Base-by-base conservation (phyloP, 35 echinoderm and acorn worm genomes). In the Chiridota heheva region DNA sequence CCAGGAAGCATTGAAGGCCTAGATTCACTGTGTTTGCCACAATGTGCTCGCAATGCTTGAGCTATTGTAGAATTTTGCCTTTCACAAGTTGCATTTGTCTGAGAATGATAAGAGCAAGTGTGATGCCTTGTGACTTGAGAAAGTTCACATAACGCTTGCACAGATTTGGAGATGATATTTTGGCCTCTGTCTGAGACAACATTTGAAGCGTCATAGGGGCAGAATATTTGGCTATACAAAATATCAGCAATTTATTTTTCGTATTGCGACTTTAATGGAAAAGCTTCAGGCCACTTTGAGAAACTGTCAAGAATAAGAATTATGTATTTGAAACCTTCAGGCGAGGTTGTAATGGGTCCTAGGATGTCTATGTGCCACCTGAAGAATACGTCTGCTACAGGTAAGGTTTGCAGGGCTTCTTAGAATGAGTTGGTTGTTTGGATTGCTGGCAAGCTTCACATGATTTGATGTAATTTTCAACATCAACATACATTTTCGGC, bases 401-500 rank as follows among this genome's bases (percentile, higher is more conserved):
- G 69, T 7, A 85, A 38, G 30, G 82, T 68, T 33, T 41, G 43
- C 12, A 75, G 68, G 6, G 82, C 69, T 72, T 42, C 37, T 61
- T 42, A 26, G 67, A 73, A 75, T 85, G 70, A 36, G 46, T 43
- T 20, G 56, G 20, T 47, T 37, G 69, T 42, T 86, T 86, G 30
- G 72, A 22, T 16, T 63, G 41, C 30, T 77, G 84, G 34, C 84
- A 86, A 25, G 56, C 47, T 43, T 63, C 72, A 87, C 72, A 87
- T 49, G 84, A 68, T 18, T 46, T 77, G 22, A 78, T 73, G 78
- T 87, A 87, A 13, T 1, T 15, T 69, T 77, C 84, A 0, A 87
- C 73, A 56, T 87, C 59, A 16, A 73, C 74, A 87, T 78, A 87
- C 84, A 87, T 87, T 44, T 44, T 60, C 20, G 84, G 84, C 72